Evolutionary conservation across 2,797 vertebrate species (phyloP).

Genomic region (Odontamblyopus rebecca): DNA sequence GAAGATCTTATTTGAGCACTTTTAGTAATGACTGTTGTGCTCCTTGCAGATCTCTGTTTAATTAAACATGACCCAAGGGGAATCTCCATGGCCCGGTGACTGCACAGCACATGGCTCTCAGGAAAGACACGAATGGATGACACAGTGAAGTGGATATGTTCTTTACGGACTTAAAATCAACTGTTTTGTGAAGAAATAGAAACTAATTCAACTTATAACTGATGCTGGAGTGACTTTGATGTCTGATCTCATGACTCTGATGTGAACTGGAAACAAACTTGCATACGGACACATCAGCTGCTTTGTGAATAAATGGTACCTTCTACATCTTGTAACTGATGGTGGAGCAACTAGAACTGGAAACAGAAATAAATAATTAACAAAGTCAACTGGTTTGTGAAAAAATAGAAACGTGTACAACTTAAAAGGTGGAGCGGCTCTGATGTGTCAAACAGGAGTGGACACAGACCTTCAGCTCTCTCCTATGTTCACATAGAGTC

Average conservation of each 20-base stretch:
- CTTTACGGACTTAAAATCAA: neutral
- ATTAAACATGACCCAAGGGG: conserved; percentile 69
- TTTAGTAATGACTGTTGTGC: conserved; percentile 36
- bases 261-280: neutral
- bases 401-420: conserved; percentile 3
- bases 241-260: neutral
- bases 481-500: neutral
- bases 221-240: neutral
- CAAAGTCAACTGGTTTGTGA: neutral
- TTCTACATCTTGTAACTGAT: too few species aligned
- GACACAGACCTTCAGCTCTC: neutral
- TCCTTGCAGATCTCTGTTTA: conserved; percentile 58
- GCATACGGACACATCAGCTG: too few species aligned
- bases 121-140: conserved; percentile 15
- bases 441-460: neutral
- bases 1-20: conserved; percentile 12
- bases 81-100: conserved; percentile 57
- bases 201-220: neutral
- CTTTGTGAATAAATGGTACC: too few species aligned
- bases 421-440: neutral
- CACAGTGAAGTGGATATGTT: neutral
- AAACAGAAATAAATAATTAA: too few species aligned
- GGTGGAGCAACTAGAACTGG: too few species aligned
- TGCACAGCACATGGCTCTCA: conserved; percentile 39
- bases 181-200: neutral